A percentile compares a stretch with the other conserved stretches of the same genome.
Evolutionary conservation across 1,140 invertebrate species (phyloP).

Genomic region (Aphaenogaster floridana): DNA sequence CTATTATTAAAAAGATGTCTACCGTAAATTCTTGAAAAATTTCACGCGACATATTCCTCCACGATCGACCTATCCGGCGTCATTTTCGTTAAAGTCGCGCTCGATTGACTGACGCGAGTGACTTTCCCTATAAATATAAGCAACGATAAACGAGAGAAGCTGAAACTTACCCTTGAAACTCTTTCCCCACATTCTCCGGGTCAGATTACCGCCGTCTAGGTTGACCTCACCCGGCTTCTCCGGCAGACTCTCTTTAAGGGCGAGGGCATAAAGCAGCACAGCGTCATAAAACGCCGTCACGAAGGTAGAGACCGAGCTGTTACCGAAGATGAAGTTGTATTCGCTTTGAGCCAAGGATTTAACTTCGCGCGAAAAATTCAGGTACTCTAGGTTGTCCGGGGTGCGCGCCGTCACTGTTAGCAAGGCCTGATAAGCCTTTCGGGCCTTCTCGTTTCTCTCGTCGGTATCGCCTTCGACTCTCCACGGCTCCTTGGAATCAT

Average conservation of each 20-base stretch:
- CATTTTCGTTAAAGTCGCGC: slow-evolving; percentile 8
- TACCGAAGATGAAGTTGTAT: slow-evolving; percentile 93
- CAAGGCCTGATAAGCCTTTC: slow-evolving; percentile 95
- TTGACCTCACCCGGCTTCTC: slow-evolving; percentile 89
- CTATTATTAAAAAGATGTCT: background rate
- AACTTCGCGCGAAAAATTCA: slow-evolving; percentile 93
- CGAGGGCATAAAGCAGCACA: slow-evolving; percentile 96
- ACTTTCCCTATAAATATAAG: background rate
- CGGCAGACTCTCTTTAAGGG: slow-evolving; percentile 94
- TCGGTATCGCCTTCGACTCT: slow-evolving; percentile 92
- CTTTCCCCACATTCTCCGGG: slow-evolving; percentile 95
- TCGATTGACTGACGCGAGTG: background rate
- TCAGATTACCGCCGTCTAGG: slow-evolving; percentile 89
- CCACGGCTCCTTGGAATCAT: slow-evolving; percentile 91
- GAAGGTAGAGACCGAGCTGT: slow-evolving; percentile 92
- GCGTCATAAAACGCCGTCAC: slow-evolving; percentile 98
- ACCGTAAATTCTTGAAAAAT: background rate
- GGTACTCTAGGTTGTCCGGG: slow-evolving; percentile 93
- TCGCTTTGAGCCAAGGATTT: slow-evolving; percentile 92
- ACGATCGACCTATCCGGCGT: background rate
- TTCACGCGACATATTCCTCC: background rate
- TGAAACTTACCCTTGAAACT: slow-evolving; percentile 91
- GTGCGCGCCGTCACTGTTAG: slow-evolving; percentile 96
- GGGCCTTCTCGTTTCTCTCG: slow-evolving; percentile 94
- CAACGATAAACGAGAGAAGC: background rate